Evolutionary conservation across 2,113 vertebrate species (phyloP).

Genomic region (Phrynosoma platyrhinos): DNA sequence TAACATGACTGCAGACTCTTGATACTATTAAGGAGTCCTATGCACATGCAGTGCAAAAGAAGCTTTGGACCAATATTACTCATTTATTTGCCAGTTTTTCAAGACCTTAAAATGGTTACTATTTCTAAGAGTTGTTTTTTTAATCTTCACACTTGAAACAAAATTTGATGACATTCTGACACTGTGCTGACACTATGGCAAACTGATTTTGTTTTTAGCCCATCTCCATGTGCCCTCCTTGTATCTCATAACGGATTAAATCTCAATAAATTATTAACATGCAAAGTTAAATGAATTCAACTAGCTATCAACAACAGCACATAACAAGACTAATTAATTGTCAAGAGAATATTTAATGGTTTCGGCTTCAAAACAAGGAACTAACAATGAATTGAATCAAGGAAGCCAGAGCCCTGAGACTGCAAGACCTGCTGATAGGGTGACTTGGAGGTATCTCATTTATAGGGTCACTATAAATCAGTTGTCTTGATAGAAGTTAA

Average conservation of each 20-base stretch:
- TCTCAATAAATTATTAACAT: neutral
- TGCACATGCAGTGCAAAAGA: neutral
- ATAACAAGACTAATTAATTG: neutral
- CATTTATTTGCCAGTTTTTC: neutral
- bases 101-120: neutral
- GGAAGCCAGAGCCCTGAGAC: too few relatives aligned
- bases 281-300: neutral
- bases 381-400: too few relatives aligned
- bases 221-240: neutral
- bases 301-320: neutral
- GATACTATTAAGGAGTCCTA: neutral
- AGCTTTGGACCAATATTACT: too few relatives aligned
- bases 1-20: neutral
- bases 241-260: neutral
- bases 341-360: neutral
- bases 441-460: too few relatives aligned
- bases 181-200: neutral
- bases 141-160: neutral
- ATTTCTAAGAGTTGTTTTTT: neutral
- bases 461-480: too few relatives aligned
- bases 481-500: too few relatives aligned
- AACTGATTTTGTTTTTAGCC: neutral
- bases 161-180: neutral
- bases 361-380: neutral
- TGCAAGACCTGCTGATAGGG: too few relatives aligned